Percentiles rank a stretch among this genome's conserved stretches.
Evolutionary conservation across 2,113 vertebrate species (phyloP).

Genomic region (Quiscalus mexicanus): DNA sequence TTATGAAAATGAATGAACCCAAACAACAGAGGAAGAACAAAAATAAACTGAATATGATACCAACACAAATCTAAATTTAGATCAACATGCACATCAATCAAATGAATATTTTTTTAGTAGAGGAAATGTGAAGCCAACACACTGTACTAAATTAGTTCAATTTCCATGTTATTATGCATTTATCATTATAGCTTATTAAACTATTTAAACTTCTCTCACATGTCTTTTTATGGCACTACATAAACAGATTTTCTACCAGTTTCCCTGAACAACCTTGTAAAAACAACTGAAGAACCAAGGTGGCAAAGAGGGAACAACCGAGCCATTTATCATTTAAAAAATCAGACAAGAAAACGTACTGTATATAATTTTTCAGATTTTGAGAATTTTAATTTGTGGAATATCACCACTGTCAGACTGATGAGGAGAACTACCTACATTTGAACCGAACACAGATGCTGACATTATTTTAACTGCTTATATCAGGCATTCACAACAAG

Average conservation of each 20-base stretch:
- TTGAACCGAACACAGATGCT: neutral
- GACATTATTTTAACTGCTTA: neutral
- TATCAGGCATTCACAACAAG: neutral
- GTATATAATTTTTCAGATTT: neutral
- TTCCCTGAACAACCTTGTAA: neutral
- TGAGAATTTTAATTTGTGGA: neutral
- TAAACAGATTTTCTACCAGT: slow-evolving; percentile 5
- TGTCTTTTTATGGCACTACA: neutral
- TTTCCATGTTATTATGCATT: slow-evolving; percentile 6
- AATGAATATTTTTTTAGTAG: neutral
- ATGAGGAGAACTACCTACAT: neutral
- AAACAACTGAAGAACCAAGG: neutral
- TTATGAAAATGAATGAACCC: neutral
- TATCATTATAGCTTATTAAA: slow-evolving; percentile 34
- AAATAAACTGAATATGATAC: slow-evolving; percentile 9
- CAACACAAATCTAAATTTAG: slow-evolving; percentile 27
- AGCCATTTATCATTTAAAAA: neutral
- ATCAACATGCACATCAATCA: slow-evolving; percentile 4
- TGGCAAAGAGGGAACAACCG: neutral
- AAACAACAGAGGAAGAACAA: neutral
- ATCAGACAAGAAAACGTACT: neutral
- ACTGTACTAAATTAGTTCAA: neutral
- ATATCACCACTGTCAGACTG: neutral
- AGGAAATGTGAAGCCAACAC: neutral
- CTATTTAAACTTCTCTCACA: neutral